Percentiles rank a stretch among this genome's conserved stretches.
Conservation (phyloP, 1,140 invertebrate genomes). For the Cyclina sinensis region DNA sequence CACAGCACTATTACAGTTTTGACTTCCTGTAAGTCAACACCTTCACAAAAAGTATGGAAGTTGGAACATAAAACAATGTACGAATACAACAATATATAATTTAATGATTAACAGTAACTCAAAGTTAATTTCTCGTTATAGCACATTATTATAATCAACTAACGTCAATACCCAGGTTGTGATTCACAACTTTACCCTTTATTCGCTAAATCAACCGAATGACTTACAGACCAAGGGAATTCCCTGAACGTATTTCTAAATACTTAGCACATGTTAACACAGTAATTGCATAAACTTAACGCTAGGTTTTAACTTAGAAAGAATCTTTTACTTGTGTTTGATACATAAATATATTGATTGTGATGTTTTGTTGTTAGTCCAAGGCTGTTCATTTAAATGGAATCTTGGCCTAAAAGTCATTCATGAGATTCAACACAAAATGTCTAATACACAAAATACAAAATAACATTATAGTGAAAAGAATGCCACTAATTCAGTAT, state of each 20-base stretch:
- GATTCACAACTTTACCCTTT: slow-evolving; percentile 63
- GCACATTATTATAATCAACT: slow-evolving; percentile 30
- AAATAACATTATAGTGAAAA: background rate
- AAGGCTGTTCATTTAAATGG: too few relatives aligned
- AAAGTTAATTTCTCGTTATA: slow-evolving; percentile 64
- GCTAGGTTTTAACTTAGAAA: too few relatives aligned
- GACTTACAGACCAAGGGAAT: background rate
- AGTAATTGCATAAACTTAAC: too few relatives aligned
- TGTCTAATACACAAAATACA: slow-evolving; percentile 1
- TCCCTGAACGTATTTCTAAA: too few relatives aligned
- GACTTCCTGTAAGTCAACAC: background rate
- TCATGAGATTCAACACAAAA: background rate
- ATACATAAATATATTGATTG: too few relatives aligned
- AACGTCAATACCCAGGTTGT: slow-evolving; percentile 61
- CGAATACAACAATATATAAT: slow-evolving; percentile 66
- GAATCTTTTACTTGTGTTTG: too few relatives aligned
- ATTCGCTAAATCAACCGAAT: slow-evolving; percentile 24
- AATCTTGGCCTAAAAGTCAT: background rate
- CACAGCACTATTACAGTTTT: too few relatives aligned
- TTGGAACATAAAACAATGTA: slow-evolving; percentile 9
- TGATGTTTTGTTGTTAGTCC: too few relatives aligned
- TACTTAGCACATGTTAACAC: too few relatives aligned
- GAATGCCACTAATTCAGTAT: background rate
- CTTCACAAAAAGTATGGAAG: background rate
- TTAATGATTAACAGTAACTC: slow-evolving; percentile 63